phyloP scores from a whole-genome alignment of 2,888 invertebrate species.

The Agonum fuliginosum region DNA sequence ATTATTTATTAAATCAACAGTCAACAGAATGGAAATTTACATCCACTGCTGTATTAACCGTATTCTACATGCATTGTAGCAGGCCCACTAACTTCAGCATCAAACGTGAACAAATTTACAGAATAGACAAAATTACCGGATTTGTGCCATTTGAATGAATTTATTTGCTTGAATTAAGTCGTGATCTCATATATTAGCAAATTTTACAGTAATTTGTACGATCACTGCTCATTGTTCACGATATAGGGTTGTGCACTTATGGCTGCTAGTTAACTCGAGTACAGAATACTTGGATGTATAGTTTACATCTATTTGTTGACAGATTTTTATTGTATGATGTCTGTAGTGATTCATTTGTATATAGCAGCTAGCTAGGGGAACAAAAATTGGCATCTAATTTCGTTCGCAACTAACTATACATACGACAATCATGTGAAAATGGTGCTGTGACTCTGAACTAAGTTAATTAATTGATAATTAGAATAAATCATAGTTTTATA shows the following conservation, averaged over 20 bases:
- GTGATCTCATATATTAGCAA: conserved; percentile 40
- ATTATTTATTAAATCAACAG: conserved; percentile 42
- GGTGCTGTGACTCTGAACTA: conserved; percentile 59
- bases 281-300: conserved; percentile 3
- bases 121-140: conserved; percentile 48
- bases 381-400: conserved; percentile 48
- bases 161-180: conserved; percentile 25
- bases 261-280: conserved; percentile 29
- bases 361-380: conserved; percentile 42
- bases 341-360: conserved; percentile 27
- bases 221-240: conserved; percentile 42
- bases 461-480: conserved; percentile 53
- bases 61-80: conserved; percentile 19
- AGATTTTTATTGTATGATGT: conserved; percentile 34
- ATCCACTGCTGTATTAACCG: background rate
- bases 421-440: conserved; percentile 59
- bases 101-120: conserved; percentile 44
- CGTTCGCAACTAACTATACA: conserved; percentile 32
- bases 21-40: background rate
- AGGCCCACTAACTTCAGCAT: conserved; percentile 17
- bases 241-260: conserved; percentile 26
- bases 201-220: conserved; percentile 7
- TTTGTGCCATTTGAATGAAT: conserved; percentile 50
- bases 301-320: background rate
- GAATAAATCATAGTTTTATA: conserved; percentile 61